Percentiles rank a stretch among this genome's conserved stretches.
phyloP scores from a whole-genome alignment of 2,113 vertebrate genomes.

The Tiliqua scincoides region DNA sequence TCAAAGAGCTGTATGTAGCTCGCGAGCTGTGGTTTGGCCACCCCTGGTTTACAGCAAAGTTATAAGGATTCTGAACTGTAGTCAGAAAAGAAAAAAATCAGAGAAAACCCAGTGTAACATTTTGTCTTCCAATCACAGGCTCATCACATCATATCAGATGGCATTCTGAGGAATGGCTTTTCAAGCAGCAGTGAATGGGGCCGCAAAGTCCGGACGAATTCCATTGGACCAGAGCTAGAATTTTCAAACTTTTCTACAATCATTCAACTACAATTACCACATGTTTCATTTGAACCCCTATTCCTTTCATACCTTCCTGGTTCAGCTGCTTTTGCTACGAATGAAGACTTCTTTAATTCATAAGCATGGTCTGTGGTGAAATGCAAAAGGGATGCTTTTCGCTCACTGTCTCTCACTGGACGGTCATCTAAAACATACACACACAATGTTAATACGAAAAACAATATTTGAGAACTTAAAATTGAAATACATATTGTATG shows the following conservation, averaged over 20 bases:
- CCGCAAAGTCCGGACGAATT: background rate
- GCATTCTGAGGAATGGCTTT: background rate
- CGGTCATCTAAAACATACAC: constrained; percentile 69
- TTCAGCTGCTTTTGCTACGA: background rate
- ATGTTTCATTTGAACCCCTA: background rate
- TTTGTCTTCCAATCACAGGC: background rate
- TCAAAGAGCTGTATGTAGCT: too few species aligned
- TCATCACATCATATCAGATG: background rate
- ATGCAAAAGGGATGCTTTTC: constrained; percentile 74
- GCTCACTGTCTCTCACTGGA: constrained; percentile 78
- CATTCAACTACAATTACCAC: background rate
- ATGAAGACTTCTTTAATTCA: constrained; percentile 39
- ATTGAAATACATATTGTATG: background rate
- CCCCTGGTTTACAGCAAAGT: too few species aligned
- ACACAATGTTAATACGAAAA: background rate
- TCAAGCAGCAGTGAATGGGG: background rate
- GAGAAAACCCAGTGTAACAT: background rate
- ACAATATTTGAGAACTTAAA: background rate
- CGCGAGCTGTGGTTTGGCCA: too few species aligned
- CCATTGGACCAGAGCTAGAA: background rate
- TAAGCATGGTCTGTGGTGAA: constrained; percentile 70
- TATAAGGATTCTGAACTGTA: too few species aligned
- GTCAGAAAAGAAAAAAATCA: background rate
- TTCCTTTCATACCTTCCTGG: constrained; percentile 44
- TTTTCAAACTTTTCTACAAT: background rate